Evolutionary conservation across 2,797 vertebrate species (phyloP), one percentile per base, ranked within the genome.

Genomic region (Galaxias olidus): DNA sequence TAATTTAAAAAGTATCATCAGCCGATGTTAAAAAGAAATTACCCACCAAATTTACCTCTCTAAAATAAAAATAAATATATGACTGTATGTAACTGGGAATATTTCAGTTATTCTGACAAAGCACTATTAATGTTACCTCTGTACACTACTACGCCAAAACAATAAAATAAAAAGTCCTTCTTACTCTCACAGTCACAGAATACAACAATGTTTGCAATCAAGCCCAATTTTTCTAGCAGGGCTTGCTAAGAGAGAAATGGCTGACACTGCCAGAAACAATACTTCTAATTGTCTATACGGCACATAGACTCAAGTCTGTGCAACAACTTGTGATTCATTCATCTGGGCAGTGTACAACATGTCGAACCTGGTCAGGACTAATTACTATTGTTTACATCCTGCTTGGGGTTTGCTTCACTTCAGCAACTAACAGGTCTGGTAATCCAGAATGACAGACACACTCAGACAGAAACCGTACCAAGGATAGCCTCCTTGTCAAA

Each of bases 361-460:
- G 75, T 71, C 75, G 66, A 82, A 74, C 66, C 62, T 72, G 75
- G 75, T 80, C 63, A 66, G 72, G 79, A 80, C 68, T 76, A 77
- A 83, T 84, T 88, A 70, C 68, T 81, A 69, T 70, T 86, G 83
- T 86, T 84, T 78, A 71, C 50, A 68, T 62, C 51, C 20, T 45
- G 60, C 64, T 75, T 68, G 56, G 52, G 65, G 66, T 55, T 43
- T 47, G 56, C 50, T 64, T 49, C 66, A 63, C 40, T 41, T 56
- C 48, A n/a, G 41, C 54, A 65, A 52, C 64, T 71, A 52, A 56
- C 53, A 44, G 65, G 51, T 53, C 78, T 63, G 61, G 54, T 61
- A 72, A 74, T 44, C 72, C 69, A 72, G 72, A 4, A n/a, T n/a
- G n/a, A n/a, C n/a, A n/a, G 51, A 45, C 20, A 12, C n/a, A 59